Conservation (phyloP, 2,797 vertebrate species). For the Spizella passerina region DNA sequence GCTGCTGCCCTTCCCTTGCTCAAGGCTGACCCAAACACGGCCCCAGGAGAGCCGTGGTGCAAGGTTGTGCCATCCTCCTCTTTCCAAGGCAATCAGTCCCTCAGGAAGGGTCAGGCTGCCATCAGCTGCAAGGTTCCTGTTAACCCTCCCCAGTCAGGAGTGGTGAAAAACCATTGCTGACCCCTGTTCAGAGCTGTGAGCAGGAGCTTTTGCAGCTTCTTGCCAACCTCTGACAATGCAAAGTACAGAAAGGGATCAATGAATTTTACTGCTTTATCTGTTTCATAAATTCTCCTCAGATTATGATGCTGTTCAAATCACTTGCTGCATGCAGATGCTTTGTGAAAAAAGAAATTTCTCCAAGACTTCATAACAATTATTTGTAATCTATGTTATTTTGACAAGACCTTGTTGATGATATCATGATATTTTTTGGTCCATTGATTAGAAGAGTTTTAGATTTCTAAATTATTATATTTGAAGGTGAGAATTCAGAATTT, state of each 20-base stretch:
- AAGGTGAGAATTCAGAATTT: not conserved
- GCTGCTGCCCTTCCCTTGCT: not conserved
- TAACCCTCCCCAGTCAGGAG: not conserved
- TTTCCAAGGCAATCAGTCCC: not conserved
- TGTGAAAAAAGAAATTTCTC: not conserved
- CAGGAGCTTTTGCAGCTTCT: not conserved
- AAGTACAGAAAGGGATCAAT: not conserved
- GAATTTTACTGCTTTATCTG: not conserved
- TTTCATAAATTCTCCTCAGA: not conserved
- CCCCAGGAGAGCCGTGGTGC: not conserved
- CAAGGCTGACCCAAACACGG: not conserved
- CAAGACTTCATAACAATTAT: not conserved
- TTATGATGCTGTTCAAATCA: not conserved
- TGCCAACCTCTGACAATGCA: not conserved
- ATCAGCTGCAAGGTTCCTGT: not conserved
- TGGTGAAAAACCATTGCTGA: not conserved
- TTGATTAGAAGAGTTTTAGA: not conserved
- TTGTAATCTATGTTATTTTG: not conserved
- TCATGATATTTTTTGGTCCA: not conserved
- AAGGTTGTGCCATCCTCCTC: not conserved
- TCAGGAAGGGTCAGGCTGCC: not conserved
- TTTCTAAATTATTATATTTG: not conserved
- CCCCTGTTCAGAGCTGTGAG: accelerated
- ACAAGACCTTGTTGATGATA: not conserved
- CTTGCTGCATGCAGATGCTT: not conserved